phyloP scores from a whole-genome alignment of 1,140 invertebrate species.

The Pogonognathellus flavescens region DNA sequence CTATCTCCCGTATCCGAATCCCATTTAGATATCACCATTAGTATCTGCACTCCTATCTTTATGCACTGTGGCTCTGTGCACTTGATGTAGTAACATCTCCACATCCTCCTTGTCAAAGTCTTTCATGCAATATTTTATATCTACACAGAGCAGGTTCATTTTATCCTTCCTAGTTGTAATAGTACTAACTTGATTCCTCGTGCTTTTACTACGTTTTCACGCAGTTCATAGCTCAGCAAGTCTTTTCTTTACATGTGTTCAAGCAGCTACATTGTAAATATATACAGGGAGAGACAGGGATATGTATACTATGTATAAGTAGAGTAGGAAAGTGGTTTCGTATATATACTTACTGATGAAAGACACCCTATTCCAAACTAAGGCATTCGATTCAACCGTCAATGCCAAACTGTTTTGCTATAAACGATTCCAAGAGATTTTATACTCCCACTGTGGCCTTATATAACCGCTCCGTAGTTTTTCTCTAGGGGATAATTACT shows the following conservation, averaged over 20 bases:
- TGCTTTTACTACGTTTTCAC: no score
- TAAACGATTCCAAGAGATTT: neutral
- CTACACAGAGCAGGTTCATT: neutral
- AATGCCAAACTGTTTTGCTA: constrained; percentile 8
- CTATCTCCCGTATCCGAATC: constrained; percentile 32
- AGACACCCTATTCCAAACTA: neutral
- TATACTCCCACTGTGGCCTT: neutral
- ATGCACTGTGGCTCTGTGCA: neutral
- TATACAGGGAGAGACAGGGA: no score
- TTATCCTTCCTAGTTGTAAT: no score
- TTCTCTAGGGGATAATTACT: constrained; percentile 20
- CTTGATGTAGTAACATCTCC: neutral
- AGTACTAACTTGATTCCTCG: no score
- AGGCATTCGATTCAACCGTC: constrained; percentile 13
- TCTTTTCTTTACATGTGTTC: no score
- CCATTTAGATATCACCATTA: constrained; percentile 33
- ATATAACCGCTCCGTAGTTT: neutral
- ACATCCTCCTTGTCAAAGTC: constrained; percentile 27
- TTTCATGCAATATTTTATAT: constrained; percentile 21
- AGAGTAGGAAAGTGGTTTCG: no score
- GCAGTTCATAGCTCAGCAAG: no score
- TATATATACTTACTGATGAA: no score
- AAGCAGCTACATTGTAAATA: no score
- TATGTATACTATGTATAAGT: no score
- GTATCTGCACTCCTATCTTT: neutral